Conservation (phyloP, 2,888 invertebrate species). For the Lobophora halterata region DNA sequence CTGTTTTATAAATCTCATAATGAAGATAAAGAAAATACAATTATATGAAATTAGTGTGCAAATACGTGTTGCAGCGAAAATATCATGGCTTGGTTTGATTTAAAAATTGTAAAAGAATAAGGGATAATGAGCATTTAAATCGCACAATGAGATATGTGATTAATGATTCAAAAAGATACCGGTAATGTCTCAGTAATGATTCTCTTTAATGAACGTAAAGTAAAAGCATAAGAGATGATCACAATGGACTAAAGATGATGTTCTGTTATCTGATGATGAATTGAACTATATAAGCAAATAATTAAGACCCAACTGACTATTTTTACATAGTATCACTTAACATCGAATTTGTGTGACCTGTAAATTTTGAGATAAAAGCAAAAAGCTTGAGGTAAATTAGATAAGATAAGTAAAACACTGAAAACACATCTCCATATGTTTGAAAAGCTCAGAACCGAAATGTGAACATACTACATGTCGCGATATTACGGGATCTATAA, state of each 20-base stretch:
- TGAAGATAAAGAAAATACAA: slow-evolving; percentile 1
- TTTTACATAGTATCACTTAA: neutral
- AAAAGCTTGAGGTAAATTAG: slow-evolving; percentile 19
- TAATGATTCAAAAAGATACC: slow-evolving; percentile 29
- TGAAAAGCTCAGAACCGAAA: slow-evolving; percentile 25
- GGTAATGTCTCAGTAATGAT: slow-evolving; percentile 28
- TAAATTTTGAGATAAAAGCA: slow-evolving; percentile 13
- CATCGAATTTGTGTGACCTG: slow-evolving; percentile 17
- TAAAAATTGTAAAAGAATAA: slow-evolving; percentile 13
- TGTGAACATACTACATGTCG: slow-evolving; percentile 29
- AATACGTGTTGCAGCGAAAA: too few relatives aligned
- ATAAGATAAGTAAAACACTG: slow-evolving; percentile 19
- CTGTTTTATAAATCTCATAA: slow-evolving; percentile 30
- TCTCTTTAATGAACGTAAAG: slow-evolving; percentile 25
- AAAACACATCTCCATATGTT: slow-evolving; percentile 17
- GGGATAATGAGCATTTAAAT: slow-evolving; percentile 27
- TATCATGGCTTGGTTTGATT: neutral
- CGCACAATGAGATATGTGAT: slow-evolving; percentile 29
- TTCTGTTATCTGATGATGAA: slow-evolving; percentile 19
- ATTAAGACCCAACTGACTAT: slow-evolving; percentile 3
- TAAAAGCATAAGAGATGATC: slow-evolving; percentile 24
- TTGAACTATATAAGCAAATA: slow-evolving; percentile 10
- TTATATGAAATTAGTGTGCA: slow-evolving; percentile 1
- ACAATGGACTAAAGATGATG: slow-evolving; percentile 20
- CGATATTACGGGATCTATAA: slow-evolving; percentile 31